Conservation (phyloP, 2,113 vertebrate species). For the Hydrolagus affinis region DNA sequence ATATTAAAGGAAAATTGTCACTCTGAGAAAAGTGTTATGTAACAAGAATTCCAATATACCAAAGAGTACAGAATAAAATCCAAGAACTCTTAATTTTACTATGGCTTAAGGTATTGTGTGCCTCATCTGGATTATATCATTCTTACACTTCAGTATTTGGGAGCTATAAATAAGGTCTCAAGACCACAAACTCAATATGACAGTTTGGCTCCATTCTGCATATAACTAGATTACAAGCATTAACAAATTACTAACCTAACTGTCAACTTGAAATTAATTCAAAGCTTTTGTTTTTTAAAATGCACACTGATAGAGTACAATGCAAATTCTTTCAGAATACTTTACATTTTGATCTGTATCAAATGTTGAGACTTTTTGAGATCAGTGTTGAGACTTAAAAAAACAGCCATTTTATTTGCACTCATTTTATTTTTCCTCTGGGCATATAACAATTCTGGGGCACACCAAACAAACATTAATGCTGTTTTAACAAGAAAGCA, state of each 20-base stretch:
- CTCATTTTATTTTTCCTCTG: neutral
- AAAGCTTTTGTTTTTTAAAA: neutral
- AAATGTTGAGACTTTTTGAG: too few relatives aligned
- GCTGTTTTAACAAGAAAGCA: neutral
- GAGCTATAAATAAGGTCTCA: conserved; percentile 17
- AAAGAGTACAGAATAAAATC: neutral
- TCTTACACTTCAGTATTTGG: neutral
- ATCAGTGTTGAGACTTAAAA: neutral
- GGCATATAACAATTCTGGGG: neutral
- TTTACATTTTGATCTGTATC: neutral
- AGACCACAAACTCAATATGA: neutral
- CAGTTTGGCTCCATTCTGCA: neutral
- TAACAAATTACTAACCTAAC: neutral
- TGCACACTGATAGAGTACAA: neutral
- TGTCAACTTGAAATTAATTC: neutral
- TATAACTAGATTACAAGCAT: neutral
- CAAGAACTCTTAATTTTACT: neutral
- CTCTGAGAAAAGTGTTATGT: neutral
- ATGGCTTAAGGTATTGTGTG: neutral
- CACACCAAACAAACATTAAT: neutral
- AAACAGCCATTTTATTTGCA: neutral
- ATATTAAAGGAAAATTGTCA: neutral
- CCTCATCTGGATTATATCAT: neutral
- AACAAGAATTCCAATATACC: neutral
- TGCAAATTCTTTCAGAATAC: neutral